phyloP scores from a whole-genome alignment of 2,888 invertebrate genomes.

The Bombylius discolor region DNA sequence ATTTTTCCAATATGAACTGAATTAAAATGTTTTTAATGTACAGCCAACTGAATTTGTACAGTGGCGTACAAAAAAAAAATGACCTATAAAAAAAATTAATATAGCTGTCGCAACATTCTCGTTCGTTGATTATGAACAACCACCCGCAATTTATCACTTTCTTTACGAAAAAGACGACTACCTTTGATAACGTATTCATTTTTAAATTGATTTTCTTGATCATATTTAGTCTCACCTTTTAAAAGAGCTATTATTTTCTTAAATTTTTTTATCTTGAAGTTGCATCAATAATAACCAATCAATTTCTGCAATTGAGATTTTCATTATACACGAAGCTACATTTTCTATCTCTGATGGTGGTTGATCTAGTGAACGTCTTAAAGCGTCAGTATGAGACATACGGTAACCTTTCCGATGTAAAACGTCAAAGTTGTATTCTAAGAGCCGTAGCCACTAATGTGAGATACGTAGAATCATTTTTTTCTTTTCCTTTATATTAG shows the following conservation, averaged over 20 bases:
- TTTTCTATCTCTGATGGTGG: conserved; percentile 4
- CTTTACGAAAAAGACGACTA: conserved; percentile 9
- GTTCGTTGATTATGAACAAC: conserved; percentile 5
- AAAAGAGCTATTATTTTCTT: not conserved
- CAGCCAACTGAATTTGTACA: too few species aligned
- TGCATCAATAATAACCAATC: conserved; percentile 12
- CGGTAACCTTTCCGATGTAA: conserved; percentile 14
- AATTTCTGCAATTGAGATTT: not conserved
- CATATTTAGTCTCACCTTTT: not conserved
- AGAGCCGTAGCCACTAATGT: conserved; percentile 18
- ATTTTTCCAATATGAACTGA: too few species aligned
- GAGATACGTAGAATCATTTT: conserved; percentile 20
- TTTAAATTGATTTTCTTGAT: not conserved
- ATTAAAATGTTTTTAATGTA: too few species aligned
- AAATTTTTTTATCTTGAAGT: conserved; percentile 4
- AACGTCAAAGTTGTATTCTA: conserved; percentile 16
- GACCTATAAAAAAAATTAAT: too few species aligned
- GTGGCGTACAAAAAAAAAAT: too few species aligned
- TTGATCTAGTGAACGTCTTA: conserved; percentile 18
- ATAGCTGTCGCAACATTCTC: conserved; percentile 1
- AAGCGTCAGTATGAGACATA: conserved; percentile 25
- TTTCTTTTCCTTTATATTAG: conserved; percentile 21
- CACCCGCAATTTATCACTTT: conserved; percentile 1
- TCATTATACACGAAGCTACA: not conserved
- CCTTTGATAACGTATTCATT: not conserved